Evolutionary conservation across 2,113 vertebrate species (phyloP).

Genomic region (Aplodontia rufa): DNA sequence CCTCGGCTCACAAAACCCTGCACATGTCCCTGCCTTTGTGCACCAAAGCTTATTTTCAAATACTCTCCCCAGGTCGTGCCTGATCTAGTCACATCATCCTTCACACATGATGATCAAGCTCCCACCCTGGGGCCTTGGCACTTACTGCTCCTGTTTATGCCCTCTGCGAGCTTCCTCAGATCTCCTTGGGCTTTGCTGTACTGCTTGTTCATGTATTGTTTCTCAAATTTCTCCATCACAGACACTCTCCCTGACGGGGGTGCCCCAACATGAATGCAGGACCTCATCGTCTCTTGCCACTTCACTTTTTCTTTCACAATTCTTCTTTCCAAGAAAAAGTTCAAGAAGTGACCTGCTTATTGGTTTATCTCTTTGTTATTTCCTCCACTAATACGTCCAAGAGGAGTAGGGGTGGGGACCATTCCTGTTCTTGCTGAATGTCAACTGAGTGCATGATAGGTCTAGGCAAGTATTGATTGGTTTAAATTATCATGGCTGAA

Average conservation of each 20-base stretch:
- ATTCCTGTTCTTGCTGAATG: not conserved
- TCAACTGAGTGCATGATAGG: not conserved
- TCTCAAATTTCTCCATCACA: not conserved
- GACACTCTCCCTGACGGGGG: not conserved
- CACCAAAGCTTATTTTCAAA: not conserved
- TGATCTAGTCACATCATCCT: not conserved
- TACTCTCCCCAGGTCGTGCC: fast-evolving
- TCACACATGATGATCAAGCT: fast-evolving
- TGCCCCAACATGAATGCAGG: not conserved
- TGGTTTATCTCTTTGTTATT: not conserved
- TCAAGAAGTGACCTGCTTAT: not conserved
- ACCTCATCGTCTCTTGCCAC: not conserved
- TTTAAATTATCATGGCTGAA: not conserved
- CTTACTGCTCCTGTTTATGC: not conserved
- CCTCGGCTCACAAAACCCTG: fast-evolving
- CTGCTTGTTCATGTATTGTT: fast-evolving
- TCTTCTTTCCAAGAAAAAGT: not conserved
- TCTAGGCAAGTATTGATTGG: not conserved
- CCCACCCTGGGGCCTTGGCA: not conserved
- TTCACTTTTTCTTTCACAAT: not conserved
- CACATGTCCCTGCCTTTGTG: fast-evolving
- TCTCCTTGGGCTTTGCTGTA: not conserved
- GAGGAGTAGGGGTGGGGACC: no score
- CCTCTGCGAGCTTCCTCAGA: fast-evolving
- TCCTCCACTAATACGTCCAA: not conserved